A percentile compares a stretch with the other conserved stretches of the same genome.
Conservation (phyloP, 2,113 vertebrate species). For the Ancistrus triradiatus region DNA sequence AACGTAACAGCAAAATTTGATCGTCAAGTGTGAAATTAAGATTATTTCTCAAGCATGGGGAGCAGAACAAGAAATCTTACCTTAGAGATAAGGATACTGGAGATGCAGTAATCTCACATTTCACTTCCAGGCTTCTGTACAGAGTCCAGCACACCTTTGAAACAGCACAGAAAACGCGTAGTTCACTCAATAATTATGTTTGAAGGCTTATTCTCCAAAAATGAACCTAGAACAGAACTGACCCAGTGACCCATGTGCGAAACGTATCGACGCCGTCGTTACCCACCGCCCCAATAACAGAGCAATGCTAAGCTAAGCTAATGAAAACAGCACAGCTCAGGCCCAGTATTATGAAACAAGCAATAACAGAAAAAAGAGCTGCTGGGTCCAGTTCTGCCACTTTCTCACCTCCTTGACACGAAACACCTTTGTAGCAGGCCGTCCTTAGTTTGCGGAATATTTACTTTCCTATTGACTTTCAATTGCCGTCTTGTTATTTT, state of each 20-base stretch:
- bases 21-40: too few relatives aligned
- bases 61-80: background rate
- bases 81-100: background rate
- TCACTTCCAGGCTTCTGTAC: background rate
- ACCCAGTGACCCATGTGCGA: background rate
- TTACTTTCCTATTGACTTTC: slow-evolving; percentile 13
- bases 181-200: too few relatives aligned
- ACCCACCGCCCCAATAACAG: background rate
- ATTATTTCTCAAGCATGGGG: background rate
- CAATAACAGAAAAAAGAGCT: background rate
- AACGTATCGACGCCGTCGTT: background rate
- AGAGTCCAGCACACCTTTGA: too few relatives aligned
- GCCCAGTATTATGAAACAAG: background rate
- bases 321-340: background rate
- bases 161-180: too few relatives aligned
- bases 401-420: background rate
- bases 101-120: slow-evolving; percentile 7
- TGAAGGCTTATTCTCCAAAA: background rate
- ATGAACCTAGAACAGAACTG: background rate
- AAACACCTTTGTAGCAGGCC: background rate
- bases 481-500: slow-evolving; percentile 19
- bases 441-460: background rate
- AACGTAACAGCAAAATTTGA: too few relatives aligned
- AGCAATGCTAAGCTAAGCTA: slow-evolving; percentile 10
- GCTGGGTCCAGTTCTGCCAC: background rate